Percentiles rank a stretch among this genome's conserved stretches.
phyloP scores from a whole-genome alignment of 2,113 vertebrate genomes.

The Coreoperca whiteheadi region DNA sequence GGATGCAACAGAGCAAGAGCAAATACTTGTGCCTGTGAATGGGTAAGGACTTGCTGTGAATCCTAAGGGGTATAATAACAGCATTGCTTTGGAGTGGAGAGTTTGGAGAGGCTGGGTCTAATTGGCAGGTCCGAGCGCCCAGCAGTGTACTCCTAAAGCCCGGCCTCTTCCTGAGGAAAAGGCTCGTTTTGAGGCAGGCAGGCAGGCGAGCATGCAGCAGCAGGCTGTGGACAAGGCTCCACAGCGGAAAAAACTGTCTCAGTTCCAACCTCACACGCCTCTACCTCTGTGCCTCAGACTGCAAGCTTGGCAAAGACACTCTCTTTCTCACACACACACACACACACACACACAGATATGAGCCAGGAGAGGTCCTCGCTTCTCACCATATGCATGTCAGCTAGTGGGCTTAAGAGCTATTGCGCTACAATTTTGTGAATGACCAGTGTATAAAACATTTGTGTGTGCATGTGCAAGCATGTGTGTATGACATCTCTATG shows the following conservation, averaged over 20 bases:
- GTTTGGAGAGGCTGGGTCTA: constrained; percentile 40
- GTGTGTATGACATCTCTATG: constrained; percentile 47
- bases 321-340: background rate
- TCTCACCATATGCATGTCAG: constrained; percentile 10
- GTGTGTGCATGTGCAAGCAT: constrained; percentile 15
- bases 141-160: constrained; percentile 47
- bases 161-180: constrained; percentile 51
- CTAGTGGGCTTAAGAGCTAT: constrained; percentile 25
- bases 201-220: constrained; percentile 37
- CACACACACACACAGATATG: background rate
- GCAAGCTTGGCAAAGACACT: constrained; percentile 35
- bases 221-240: constrained; percentile 30
- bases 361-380: constrained; percentile 4
- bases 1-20: background rate
- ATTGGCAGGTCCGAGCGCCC: constrained; percentile 54
- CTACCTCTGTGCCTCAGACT: constrained; percentile 25
- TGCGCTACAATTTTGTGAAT: constrained; percentile 1
- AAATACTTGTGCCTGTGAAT: background rate
- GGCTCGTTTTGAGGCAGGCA: constrained; percentile 33
- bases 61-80: constrained; percentile 40
- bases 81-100: background rate
- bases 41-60: constrained; percentile 17
- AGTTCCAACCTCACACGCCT: constrained; percentile 42
- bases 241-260: constrained; percentile 14
- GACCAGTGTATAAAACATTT: background rate